Base-by-base conservation (phyloP, 1,140 invertebrate genomes). In the Lasioglossum baleicum region DNA sequence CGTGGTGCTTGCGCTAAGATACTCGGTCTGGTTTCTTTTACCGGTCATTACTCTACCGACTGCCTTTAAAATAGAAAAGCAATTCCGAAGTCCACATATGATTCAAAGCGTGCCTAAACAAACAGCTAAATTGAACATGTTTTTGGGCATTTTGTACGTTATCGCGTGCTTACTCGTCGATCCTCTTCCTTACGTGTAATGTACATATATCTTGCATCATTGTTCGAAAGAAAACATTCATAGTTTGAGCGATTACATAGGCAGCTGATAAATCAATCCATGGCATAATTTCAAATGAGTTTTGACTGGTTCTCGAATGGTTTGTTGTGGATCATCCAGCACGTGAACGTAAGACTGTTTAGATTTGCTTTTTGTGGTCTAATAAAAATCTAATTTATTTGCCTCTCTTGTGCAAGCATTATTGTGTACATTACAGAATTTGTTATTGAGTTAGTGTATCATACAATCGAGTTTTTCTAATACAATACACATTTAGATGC, bases 51-150 rank as follows among this genome's bases (percentile, higher is more conserved):
- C 98, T 17, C 93, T 99, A 79, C 96, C 96, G 22, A 94, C 95
- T 81, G 98, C 98, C 51, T 99, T 99, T 93, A 94, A 96, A 90
- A 96, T 98, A 88, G 98, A 99, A 90, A 97, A 97, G 91, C 95
- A 96, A 88, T 99, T 99, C 91, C 95, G 98, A 70, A 95, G 95
- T 83, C 94, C 95, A 56, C 94, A 96, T 75, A 95, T 95, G 60
- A 96, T 98, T 92, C 95, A 96, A 87, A 94, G 94, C 92, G 96
- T 99, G 75, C 98, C 98, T 2, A 95, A 96, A 87, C 95, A 96
- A 92, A 98, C 98, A 53, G 98, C 98, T 17, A 96, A 96, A 91
- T 93, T 99, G 13, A 99, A 99, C 93, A 95, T 98, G 82, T 96
- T 96, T 93, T 96, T 99, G 91, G 98, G 98, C 58, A 95, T 98